These are phyloP conservation scores for Priocnemis perturbator DNA, from an alignment of 2,888 invertebrate genomes.

Conservation along the genomic window DNA sequence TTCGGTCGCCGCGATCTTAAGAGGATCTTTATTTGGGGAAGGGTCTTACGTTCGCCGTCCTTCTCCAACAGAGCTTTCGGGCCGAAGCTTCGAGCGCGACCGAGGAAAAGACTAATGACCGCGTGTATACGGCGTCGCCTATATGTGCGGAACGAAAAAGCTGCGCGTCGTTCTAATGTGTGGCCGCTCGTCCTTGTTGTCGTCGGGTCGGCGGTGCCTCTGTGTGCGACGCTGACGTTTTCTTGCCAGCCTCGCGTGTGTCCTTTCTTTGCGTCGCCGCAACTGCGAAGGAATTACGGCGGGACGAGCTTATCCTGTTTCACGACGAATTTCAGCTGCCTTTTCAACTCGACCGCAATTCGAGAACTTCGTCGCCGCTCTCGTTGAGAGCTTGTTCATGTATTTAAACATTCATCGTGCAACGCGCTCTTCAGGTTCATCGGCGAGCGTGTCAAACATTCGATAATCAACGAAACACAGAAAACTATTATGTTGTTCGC, in stretches of 20 bases:
- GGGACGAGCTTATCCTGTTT: neutral
- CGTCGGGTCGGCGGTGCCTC: neutral
- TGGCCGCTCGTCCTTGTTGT: too few relatives aligned
- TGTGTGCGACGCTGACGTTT: neutral
- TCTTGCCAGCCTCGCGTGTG: neutral
- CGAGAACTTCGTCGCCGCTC: too few relatives aligned
- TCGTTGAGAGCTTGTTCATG: too few relatives aligned
- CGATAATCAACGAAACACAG: too few relatives aligned
- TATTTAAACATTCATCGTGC: too few relatives aligned
- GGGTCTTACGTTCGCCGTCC: constrained; percentile 8
- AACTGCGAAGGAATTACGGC: neutral
- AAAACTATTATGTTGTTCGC: too few relatives aligned
- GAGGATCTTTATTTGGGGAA: constrained; percentile 22
- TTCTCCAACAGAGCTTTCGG: neutral
- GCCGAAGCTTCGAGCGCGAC: neutral
- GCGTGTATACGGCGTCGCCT: neutral
- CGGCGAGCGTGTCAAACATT: too few relatives aligned
- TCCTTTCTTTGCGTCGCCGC: neutral
- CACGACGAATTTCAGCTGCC: neutral
- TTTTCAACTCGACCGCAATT: too few relatives aligned
- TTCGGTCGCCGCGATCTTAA: constrained; percentile 10
- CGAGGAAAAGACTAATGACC: constrained; percentile 18
- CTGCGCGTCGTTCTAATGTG: neutral
- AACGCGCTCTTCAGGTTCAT: too few relatives aligned
- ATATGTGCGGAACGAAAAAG: neutral